phyloP scores from a whole-genome alignment of 2,888 invertebrate species.

The Eulithis prunata region DNA sequence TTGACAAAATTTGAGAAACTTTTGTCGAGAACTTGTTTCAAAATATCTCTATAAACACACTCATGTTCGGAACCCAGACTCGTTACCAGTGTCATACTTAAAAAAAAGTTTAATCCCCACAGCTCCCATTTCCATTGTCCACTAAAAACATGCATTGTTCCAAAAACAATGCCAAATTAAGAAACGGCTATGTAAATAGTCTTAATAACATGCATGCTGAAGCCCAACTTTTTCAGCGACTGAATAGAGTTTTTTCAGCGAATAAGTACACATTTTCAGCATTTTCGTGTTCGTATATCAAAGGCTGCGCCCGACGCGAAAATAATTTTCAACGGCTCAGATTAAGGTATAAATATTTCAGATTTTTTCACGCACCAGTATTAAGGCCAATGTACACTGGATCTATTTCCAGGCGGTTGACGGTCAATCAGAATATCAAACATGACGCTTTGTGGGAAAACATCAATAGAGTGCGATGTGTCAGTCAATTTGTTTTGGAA shows the following conservation, averaged over 20 bases:
- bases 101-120: too few relatives aligned
- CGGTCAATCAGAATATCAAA: constrained; percentile 13
- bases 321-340: constrained; percentile 38
- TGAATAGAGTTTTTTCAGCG: constrained; percentile 4
- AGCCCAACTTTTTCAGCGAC: neutral
- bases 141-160: constrained; percentile 11
- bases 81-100: too few relatives aligned
- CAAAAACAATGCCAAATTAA: constrained; percentile 17
- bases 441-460: constrained; percentile 4
- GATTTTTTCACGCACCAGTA: constrained; percentile 25
- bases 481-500: neutral
- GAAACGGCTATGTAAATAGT: neutral
- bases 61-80: too few relatives aligned
- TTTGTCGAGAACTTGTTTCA: too few relatives aligned
- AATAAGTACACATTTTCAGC: constrained; percentile 24
- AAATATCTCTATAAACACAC: too few relatives aligned
- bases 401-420: neutral
- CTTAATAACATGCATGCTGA: constrained; percentile 5
- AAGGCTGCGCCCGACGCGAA: constrained; percentile 8
- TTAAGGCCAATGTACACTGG: constrained; percentile 10
- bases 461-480: neutral
- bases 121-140: neutral
- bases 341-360: constrained; percentile 36
- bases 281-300: constrained; percentile 26
- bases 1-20: too few relatives aligned